These are phyloP conservation scores for Erethizon dorsatum DNA, from an alignment of 2,797 vertebrate species.

Conservation along the genomic window DNA sequence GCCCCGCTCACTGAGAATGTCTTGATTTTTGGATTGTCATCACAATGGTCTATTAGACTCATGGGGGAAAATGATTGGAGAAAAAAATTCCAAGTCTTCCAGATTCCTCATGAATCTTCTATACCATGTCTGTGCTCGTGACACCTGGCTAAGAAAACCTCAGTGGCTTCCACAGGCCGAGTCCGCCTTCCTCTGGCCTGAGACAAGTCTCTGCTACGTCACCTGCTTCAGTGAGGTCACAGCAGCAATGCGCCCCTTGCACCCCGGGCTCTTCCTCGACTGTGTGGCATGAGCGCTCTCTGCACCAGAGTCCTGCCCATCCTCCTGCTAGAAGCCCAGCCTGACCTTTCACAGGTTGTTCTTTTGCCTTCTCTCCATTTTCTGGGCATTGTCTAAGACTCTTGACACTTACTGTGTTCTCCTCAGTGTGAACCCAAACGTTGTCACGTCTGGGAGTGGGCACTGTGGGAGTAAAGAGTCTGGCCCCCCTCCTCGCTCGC, in stretches of 20 bases:
- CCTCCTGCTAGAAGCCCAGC: background rate
- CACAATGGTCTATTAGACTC: conserved; percentile 1
- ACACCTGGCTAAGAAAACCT: background rate
- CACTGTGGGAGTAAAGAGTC: background rate
- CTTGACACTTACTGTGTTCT: too few species aligned
- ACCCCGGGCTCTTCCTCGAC: fast-evolving
- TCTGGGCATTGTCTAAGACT: background rate
- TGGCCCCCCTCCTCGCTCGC: background rate
- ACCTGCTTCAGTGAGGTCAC: background rate
- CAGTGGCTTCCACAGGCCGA: background rate
- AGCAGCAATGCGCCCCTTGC: background rate
- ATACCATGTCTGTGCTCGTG: background rate
- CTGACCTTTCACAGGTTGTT: background rate
- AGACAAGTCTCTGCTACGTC: too few species aligned
- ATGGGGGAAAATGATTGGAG: background rate
- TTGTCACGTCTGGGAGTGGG: background rate
- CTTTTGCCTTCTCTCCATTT: background rate
- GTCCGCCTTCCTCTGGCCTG: background rate
- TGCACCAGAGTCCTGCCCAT: background rate
- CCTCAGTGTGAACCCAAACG: background rate
- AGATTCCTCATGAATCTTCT: background rate
- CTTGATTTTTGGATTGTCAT: conserved; percentile 31
- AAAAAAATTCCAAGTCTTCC: background rate
- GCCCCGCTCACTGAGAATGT: background rate
- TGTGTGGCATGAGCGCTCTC: background rate